Evolutionary conservation across 1,140 invertebrate genomes (phyloP).

Genomic region (Saccostrea echinata): DNA sequence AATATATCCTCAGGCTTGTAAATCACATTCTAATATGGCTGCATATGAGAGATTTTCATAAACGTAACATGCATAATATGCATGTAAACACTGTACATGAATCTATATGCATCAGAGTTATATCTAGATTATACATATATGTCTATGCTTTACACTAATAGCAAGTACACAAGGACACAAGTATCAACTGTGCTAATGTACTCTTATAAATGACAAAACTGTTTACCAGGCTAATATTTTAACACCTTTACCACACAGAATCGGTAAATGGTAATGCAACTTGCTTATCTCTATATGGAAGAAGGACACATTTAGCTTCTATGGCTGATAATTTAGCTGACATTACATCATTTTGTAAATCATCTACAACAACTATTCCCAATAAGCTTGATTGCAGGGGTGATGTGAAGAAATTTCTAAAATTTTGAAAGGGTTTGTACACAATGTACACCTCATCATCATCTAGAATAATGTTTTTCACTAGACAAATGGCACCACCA

Average conservation of each 20-base stretch:
- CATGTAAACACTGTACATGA: too few relatives aligned
- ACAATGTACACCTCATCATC: neutral
- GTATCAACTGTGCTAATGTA: neutral
- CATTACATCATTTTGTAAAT: slow-evolving; percentile 9
- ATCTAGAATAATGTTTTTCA: neutral
- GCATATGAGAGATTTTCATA: too few relatives aligned
- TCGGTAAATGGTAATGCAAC: too few relatives aligned
- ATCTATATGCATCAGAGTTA: neutral
- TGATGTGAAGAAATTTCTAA: neutral
- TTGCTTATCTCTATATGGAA: too few relatives aligned
- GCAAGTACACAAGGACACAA: too few relatives aligned
- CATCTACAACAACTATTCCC: slow-evolving; percentile 24
- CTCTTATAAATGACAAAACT: neutral
- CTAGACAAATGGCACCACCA: neutral
- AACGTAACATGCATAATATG: too few relatives aligned
- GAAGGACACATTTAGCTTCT: too few relatives aligned
- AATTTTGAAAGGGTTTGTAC: neutral
- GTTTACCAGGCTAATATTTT: neutral
- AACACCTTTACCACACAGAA: too few relatives aligned
- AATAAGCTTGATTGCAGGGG: slow-evolving; percentile 27
- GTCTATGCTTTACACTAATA: too few relatives aligned
- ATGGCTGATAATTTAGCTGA: neutral
- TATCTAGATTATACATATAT: neutral
- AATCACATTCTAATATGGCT: too few relatives aligned
- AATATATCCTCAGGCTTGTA: too few relatives aligned